Percentiles rank a stretch among this genome's conserved stretches.
phyloP scores from a whole-genome alignment of 2,797 vertebrate genomes.

The Phoxinus dragarum region DNA sequence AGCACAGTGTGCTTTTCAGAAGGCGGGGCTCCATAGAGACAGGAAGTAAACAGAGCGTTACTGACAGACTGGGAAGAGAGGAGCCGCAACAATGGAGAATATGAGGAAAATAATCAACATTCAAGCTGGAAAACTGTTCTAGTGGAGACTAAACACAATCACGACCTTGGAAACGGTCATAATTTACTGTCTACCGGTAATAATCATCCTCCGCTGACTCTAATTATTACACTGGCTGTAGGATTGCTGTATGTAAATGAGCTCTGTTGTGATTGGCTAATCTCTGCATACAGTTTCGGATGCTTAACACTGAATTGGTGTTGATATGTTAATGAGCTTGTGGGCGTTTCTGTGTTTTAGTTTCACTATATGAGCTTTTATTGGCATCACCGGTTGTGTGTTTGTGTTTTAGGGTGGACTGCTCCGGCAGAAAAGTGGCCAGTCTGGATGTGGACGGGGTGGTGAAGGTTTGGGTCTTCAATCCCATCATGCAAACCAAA shows the following conservation, averaged over 20 bases:
- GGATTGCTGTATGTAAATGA: neutral
- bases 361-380: neutral
- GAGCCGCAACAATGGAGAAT: neutral
- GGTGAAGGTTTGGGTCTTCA: constrained; percentile 98
- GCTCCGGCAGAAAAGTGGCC: constrained; percentile 93
- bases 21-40: neutral
- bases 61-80: neutral
- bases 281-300: neutral
- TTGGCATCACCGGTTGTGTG: neutral
- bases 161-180: neutral
- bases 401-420: constrained; percentile 82
- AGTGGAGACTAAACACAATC: neutral
- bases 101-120: neutral
- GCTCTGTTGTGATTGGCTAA: neutral
- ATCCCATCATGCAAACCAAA: constrained; percentile 97
- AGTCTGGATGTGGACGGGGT: constrained; percentile 97
- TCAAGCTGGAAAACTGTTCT: neutral
- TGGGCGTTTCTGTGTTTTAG: neutral
- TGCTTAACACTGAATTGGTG: neutral
- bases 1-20: neutral
- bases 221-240: neutral
- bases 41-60: neutral
- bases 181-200: neutral
- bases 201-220: neutral
- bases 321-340: neutral